Evolutionary conservation across 2,797 vertebrate species (phyloP).

Genomic region (Poecilia velifera): DNA sequence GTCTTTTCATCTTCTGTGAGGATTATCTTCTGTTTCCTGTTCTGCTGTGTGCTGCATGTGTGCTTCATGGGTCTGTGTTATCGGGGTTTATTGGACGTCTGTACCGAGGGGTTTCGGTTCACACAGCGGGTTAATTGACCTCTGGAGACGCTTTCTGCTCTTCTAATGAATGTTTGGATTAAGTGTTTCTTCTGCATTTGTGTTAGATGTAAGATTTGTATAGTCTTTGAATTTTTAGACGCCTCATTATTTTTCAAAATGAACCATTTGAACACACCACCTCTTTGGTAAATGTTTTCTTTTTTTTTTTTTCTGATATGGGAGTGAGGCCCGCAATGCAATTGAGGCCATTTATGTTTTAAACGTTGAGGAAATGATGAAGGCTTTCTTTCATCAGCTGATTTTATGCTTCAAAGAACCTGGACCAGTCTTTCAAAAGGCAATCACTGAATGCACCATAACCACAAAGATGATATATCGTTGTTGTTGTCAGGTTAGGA

Average conservation of each 20-base stretch:
- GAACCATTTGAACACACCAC: constrained; percentile 28
- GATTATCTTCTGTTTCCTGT: constrained; percentile 6
- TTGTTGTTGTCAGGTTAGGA: neutral
- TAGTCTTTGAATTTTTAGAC: constrained; percentile 26
- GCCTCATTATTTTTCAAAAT: constrained; percentile 44
- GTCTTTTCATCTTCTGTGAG: constrained; percentile 29
- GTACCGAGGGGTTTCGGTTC: constrained; percentile 37
- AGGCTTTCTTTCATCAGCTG: neutral
- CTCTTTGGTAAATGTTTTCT: constrained; percentile 9
- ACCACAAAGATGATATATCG: neutral
- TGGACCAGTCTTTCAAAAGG: neutral
- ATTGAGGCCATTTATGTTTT: constrained; percentile 14
- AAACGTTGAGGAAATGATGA: neutral
- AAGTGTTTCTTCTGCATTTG: constrained; percentile 45
- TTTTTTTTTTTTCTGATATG: constrained; percentile 23
- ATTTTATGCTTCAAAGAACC: neutral
- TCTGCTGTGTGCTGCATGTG: constrained; percentile 1
- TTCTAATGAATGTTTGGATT: constrained; percentile 60
- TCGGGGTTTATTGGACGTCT: constrained; percentile 43
- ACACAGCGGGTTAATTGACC: constrained; percentile 69
- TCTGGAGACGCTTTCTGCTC: constrained; percentile 49
- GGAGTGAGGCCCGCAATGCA: neutral
- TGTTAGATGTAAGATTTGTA: constrained; percentile 45
- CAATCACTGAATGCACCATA: neutral
- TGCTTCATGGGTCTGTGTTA: constrained; percentile 26